phyloP scores from a whole-genome alignment of 2,113 vertebrate genomes.

The Poeciliopsis occidentalis region DNA sequence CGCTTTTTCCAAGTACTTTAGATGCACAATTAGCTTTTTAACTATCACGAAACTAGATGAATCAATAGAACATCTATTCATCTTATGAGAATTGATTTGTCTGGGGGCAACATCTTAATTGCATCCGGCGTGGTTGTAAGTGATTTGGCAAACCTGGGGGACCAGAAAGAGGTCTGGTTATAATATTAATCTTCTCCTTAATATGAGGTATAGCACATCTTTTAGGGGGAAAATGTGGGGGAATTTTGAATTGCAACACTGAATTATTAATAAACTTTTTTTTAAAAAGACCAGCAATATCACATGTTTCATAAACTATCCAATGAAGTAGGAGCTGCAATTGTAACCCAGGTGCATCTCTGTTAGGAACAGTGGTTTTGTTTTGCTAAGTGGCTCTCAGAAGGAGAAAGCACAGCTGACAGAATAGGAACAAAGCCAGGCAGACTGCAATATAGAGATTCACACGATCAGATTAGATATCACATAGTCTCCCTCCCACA shows the following conservation, averaged over 20 bases:
- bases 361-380: constrained; percentile 27
- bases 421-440: constrained; percentile 43
- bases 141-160: neutral
- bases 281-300: neutral
- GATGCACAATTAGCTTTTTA: neutral
- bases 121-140: constrained; percentile 1
- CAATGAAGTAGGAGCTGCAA: constrained; percentile 3
- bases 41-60: neutral
- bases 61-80: neutral
- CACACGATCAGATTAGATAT: constrained; percentile 57
- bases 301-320: constrained; percentile 13
- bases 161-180: neutral
- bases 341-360: neutral
- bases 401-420: constrained; percentile 46
- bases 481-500: constrained; percentile 45
- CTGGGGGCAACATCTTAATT: neutral
- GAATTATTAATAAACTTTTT: neutral
- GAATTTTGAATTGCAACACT: neutral
- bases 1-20: neutral
- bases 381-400: constrained; percentile 32
- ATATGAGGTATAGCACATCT: neutral
- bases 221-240: neutral
- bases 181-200: neutral
- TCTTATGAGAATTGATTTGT: neutral
- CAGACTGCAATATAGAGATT: constrained; percentile 50